These are phyloP conservation scores for Chlorops oryzae DNA, from an alignment of 1,140 invertebrate species.

Conservation along the genomic window DNA sequence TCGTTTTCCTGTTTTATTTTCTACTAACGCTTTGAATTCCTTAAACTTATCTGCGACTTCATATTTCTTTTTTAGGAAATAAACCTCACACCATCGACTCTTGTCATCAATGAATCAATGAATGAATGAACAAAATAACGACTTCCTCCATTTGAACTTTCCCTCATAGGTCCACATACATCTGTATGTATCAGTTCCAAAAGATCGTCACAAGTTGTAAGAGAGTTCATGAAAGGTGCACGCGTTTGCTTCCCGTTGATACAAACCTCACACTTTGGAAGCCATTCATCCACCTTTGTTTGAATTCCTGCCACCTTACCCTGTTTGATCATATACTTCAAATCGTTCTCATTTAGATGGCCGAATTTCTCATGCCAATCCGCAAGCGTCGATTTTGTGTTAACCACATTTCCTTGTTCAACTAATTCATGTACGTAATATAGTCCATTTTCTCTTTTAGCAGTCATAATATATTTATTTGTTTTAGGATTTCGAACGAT, in stretches of 20 bases:
- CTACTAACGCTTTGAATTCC: background rate
- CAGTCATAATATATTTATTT: no score
- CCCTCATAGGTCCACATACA: conserved; percentile 31
- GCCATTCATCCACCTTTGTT: no score
- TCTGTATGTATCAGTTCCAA: conserved; percentile 32
- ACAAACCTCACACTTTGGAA: conserved; percentile 12
- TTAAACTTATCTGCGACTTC: conserved; percentile 5
- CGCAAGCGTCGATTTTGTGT: conserved; percentile 8
- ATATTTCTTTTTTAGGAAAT: conserved; percentile 7
- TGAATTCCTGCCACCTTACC: no score
- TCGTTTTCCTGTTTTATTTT: conserved; percentile 25
- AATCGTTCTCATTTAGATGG: no score
- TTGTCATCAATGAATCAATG: conserved; percentile 18
- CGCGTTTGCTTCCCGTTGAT: conserved; percentile 11
- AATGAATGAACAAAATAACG: conserved; percentile 38
- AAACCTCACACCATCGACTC: conserved; percentile 6
- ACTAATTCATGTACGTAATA: no score
- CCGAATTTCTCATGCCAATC: no score
- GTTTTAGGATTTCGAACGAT: no score
- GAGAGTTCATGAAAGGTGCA: background rate
- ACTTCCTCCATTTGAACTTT: conserved; percentile 20
- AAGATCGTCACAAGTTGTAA: background rate
- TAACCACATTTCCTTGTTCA: no score
- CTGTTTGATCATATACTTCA: no score
- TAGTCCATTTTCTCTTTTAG: no score